Evolutionary conservation across 2,113 vertebrate genomes (phyloP).

Genomic region (Bufo bufo): DNA sequence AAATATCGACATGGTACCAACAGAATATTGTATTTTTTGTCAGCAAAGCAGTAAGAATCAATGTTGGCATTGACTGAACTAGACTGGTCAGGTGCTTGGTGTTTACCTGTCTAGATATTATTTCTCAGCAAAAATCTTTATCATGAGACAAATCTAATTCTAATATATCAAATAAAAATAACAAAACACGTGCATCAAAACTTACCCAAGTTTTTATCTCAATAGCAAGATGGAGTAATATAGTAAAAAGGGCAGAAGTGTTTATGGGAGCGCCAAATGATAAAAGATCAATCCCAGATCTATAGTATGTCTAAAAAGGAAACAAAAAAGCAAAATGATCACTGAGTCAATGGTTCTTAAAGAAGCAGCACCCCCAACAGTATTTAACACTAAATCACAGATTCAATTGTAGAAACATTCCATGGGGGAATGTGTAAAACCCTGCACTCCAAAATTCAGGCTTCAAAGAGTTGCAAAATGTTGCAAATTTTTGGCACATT

Average conservation of each 20-base stretch:
- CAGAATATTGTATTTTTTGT: background rate
- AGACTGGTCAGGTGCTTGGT: background rate
- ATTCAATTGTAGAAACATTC: no score
- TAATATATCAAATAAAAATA: background rate
- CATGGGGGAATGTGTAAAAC: no score
- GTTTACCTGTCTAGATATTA: background rate
- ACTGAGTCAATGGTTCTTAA: no score
- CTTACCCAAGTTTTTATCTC: conserved; percentile 94
- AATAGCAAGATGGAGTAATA: conserved; percentile 89
- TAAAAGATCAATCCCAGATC: conserved; percentile 84
- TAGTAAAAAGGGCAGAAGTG: conserved; percentile 85
- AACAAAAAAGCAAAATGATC: conserved; percentile 24
- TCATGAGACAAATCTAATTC: background rate
- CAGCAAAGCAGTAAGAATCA: background rate
- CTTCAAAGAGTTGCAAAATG: no score
- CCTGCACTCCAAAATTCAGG: no score
- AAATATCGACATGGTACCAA: background rate
- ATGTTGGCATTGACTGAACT: background rate
- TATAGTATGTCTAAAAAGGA: conserved; percentile 76
- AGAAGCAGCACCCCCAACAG: no score
- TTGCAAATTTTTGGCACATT: no score
- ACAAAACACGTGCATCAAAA: conserved; percentile 15
- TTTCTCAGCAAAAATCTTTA: background rate
- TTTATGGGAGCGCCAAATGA: conserved; percentile 90
- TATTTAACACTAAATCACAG: no score